Evolutionary conservation across 2,113 vertebrate species (phyloP).

Genomic region (Ophiodon elongatus): DNA sequence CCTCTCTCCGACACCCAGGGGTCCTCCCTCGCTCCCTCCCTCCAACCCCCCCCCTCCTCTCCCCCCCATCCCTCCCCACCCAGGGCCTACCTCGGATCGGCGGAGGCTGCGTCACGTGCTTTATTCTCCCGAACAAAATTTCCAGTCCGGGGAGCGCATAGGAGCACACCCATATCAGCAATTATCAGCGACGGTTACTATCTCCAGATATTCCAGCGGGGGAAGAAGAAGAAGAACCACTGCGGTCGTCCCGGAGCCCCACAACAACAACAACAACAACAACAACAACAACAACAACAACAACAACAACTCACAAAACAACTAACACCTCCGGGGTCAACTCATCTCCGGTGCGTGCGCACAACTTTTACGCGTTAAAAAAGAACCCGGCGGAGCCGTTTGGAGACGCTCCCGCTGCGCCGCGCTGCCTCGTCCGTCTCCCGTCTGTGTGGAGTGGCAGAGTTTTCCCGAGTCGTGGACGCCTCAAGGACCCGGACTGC

Average conservation of each 20-base stretch:
- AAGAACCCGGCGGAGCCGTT: neutral
- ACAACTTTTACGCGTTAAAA: constrained; percentile 48
- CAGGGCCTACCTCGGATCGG: constrained; percentile 74
- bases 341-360: neutral
- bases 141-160: constrained; percentile 69
- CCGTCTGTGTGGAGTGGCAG: constrained; percentile 6
- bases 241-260: neutral
- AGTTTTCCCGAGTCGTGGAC: constrained; percentile 28
- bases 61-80: constrained; percentile 16
- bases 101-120: constrained; percentile 84
- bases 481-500: constrained; percentile 39
- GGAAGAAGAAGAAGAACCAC: constrained; percentile 30
- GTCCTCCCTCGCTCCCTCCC: constrained; percentile 22
- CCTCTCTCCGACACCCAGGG: neutral
- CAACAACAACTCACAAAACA: neutral
- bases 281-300: neutral
- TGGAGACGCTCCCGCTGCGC: constrained; percentile 6
- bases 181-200: constrained; percentile 78
- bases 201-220: constrained; percentile 59
- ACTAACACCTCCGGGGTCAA: neutral
- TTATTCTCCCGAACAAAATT: constrained; percentile 78
- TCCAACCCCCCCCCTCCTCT: neutral
- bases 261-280: constrained; percentile 13
- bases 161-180: constrained; percentile 81
- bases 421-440: neutral